Conservation (phyloP, 2,888 invertebrate genomes). For the Eupithecia subfuscata region DNA sequence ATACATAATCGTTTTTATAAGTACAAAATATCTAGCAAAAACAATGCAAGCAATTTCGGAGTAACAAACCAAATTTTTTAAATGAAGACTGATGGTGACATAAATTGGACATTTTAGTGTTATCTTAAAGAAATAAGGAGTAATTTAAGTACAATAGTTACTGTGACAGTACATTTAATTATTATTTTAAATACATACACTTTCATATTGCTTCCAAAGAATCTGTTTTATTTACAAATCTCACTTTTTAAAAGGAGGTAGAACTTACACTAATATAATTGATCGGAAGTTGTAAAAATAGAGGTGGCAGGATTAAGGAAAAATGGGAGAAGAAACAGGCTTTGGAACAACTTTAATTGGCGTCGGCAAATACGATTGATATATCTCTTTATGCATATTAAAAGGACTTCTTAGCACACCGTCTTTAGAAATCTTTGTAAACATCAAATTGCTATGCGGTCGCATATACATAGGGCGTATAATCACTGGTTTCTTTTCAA, state of each 20-base stretch:
- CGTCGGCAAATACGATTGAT: constrained; percentile 29
- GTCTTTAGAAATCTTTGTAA: constrained; percentile 47
- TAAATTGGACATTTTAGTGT: constrained; percentile 54
- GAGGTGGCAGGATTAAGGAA: background rate
- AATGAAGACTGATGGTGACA: constrained; percentile 66
- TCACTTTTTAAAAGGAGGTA: background rate
- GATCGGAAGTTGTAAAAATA: background rate
- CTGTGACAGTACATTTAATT: constrained; percentile 71
- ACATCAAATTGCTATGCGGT: constrained; percentile 41
- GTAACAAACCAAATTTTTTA: constrained; percentile 48
- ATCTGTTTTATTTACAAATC: constrained; percentile 32
- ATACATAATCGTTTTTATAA: constrained; percentile 44
- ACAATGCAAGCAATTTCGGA: constrained; percentile 40
- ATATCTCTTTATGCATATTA: constrained; percentile 43
- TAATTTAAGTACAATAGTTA: constrained; percentile 78
- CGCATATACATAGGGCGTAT: constrained; percentile 66
- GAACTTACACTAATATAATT: background rate
- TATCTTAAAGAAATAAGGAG: constrained; percentile 53
- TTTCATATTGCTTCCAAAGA: constrained; percentile 72
- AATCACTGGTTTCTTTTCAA: constrained; percentile 50
- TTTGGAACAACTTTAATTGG: constrained; percentile 13
- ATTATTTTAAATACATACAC: constrained; percentile 68
- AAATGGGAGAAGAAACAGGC: background rate
- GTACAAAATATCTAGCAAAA: constrained; percentile 42
- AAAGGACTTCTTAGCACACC: constrained; percentile 46